Percentiles rank a stretch among this genome's conserved stretches.
phyloP scores from a whole-genome alignment of 2,888 invertebrate genomes.

The Ellobium chinense region DNA sequence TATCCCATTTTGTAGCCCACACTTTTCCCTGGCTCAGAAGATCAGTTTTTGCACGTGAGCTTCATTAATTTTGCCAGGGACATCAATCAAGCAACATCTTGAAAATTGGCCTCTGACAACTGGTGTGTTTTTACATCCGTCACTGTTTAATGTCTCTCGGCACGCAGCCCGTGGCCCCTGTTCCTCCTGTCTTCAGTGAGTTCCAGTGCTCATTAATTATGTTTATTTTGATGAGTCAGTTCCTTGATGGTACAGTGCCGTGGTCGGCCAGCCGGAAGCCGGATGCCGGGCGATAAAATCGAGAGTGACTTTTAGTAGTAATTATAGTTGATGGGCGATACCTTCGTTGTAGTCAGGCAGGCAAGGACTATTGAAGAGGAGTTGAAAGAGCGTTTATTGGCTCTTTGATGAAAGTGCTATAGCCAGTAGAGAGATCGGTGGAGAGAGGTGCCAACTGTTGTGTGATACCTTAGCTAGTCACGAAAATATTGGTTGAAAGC shows the following conservation, averaged over 20 bases:
- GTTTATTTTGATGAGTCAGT: constrained; percentile 29
- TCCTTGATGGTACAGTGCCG: neutral
- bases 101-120: constrained; percentile 32
- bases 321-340: too few species aligned
- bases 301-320: too few species aligned
- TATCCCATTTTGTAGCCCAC: constrained; percentile 22
- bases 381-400: too few species aligned
- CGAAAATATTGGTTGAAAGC: too few species aligned
- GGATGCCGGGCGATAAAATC: too few species aligned
- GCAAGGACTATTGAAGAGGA: too few species aligned
- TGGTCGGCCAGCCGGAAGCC: neutral
- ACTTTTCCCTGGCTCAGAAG: neutral
- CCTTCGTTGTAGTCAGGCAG: too few species aligned
- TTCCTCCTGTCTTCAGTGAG: neutral
- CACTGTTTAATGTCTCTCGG: constrained; percentile 22
- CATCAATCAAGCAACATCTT: constrained; percentile 26
- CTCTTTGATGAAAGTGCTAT: too few species aligned
- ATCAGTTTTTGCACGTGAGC: constrained; percentile 35
- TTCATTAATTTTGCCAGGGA: constrained; percentile 18
- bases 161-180: neutral
- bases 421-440: too few species aligned
- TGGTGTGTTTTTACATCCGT: constrained; percentile 31
- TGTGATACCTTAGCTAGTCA: too few species aligned
- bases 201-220: neutral
- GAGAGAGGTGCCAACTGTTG: too few species aligned